Evolutionary conservation across 2,797 vertebrate species (phyloP).

Genomic region (Sebastes matsubarae): DNA sequence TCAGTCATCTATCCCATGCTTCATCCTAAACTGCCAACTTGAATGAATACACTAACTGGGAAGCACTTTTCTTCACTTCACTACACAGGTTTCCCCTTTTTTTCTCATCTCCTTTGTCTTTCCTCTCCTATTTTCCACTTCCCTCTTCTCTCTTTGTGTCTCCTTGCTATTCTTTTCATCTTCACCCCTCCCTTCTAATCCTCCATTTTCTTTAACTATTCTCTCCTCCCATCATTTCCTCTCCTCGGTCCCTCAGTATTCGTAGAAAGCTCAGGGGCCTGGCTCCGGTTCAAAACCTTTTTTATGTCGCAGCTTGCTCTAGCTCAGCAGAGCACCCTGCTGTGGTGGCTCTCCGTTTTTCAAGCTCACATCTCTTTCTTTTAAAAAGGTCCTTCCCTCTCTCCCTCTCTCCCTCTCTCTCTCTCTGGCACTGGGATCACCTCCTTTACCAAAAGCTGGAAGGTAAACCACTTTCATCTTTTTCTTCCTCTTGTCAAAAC

Average conservation of each 20-base stretch:
- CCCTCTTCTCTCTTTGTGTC: neutral
- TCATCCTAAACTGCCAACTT: constrained; percentile 20
- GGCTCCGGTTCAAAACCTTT: constrained; percentile 49
- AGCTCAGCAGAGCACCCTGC: constrained; percentile 52
- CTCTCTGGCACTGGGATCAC: neutral
- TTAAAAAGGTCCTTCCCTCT: constrained; percentile 11
- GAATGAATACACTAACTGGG: constrained; percentile 12
- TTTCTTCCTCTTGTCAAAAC: constrained; percentile 35
- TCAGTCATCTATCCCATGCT: neutral
- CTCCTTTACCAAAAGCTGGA: constrained; percentile 41
- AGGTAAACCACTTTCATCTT: constrained; percentile 56
- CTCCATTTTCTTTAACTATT: constrained; percentile 34
- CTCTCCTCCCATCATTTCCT: constrained; percentile 26
- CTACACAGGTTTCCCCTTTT: neutral
- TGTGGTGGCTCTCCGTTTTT: constrained; percentile 41
- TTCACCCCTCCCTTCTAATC: constrained; percentile 4
- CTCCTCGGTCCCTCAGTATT: constrained; percentile 16
- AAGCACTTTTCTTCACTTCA: constrained; percentile 6
- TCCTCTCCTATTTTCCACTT: constrained; percentile 15
- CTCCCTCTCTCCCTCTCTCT: neutral
- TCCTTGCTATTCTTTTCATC: constrained; percentile 28
- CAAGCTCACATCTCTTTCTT: constrained; percentile 26
- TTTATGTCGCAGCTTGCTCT: constrained; percentile 40
- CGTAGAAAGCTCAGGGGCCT: constrained; percentile 22
- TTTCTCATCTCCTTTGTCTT: constrained; percentile 2